Evolutionary conservation across 2,888 invertebrate genomes (phyloP), one percentile per base, ranked within the genome.

Genomic region (Merodon equestris): DNA sequence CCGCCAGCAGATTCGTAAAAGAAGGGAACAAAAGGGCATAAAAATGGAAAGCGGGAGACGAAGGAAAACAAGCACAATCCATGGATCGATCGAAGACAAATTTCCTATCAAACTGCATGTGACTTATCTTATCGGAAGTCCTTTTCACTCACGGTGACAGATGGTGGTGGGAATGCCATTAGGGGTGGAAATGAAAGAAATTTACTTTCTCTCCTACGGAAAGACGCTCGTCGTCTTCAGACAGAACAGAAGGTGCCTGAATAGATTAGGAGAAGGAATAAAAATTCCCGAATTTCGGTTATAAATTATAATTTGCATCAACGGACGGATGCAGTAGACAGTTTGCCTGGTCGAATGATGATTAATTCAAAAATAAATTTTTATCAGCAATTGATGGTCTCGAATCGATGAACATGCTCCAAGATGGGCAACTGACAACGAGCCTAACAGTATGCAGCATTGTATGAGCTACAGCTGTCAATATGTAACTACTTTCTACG

Each of bases 101-200:
- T 74, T 79, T 74, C 58, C 68, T 36, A 79, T 68, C 74, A 68
- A 74, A 79, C 64, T 79, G 48, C 64, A 48, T 79, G 68, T 79
- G 74, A 79, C 79, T 79, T 79, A 79, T 79, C 68, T 74, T 79
- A 79, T 79, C 79, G 48, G 68, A 48, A 63, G 40, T 10, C 40
- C 34, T 40, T 38, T 19, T 54, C 18, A 27, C 53, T 50, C 45
- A 50, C 13, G 60, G 51, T 53, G 72, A 73, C 72, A 73, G 73
- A 72, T 77, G 79, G 64, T 44, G 53, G 51, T 51, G 27, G 54
- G 54, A 58, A 74, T 60, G 50, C 51, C 64, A 74, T 70, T 70
- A 56, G 40, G 74, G 79, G 54, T 70, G 34, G 68, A 64, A 64
- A 53, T 64, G 45, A 19, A 57, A 63, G 51, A 64, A 72, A 64